Conservation (phyloP, 1,140 invertebrate species). For the Pogonognathellus flavescens region DNA sequence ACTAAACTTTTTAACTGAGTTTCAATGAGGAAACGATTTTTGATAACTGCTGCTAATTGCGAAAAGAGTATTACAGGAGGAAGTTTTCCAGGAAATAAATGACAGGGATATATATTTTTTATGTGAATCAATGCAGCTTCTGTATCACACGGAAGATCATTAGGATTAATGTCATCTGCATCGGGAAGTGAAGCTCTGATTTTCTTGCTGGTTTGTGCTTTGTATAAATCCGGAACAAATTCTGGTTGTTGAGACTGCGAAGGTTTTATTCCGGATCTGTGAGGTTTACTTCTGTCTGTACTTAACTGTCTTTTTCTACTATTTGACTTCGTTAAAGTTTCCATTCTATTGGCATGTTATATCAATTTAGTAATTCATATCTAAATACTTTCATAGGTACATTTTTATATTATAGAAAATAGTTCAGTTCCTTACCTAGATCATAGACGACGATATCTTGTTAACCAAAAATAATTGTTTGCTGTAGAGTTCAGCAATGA, state of each 20-base stretch:
- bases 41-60: constrained; percentile 46
- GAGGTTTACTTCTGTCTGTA: not conserved
- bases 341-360: too few relatives aligned
- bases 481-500: too few relatives aligned
- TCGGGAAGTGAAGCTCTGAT: not conserved
- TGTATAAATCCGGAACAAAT: constrained; percentile 49
- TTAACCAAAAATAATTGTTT: too few relatives aligned
- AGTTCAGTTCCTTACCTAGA: too few relatives aligned
- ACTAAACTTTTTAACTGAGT: constrained; percentile 45
- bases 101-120: not conserved
- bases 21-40: constrained; percentile 49
- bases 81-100: constrained; percentile 36
- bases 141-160: constrained; percentile 53
- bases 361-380: too few relatives aligned
- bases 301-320: not conserved
- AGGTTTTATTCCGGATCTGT: not conserved
- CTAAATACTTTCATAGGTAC: too few relatives aligned
- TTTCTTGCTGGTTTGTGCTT: constrained; percentile 21
- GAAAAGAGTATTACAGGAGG: constrained; percentile 52
- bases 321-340: not conserved
- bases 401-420: too few relatives aligned
- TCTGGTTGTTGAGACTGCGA: not conserved
- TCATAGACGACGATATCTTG: too few relatives aligned
- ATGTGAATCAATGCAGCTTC: constrained; percentile 51
- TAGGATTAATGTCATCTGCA: constrained; percentile 26